Percentiles rank a stretch among this genome's conserved stretches.
These are phyloP conservation scores for Asarcornis scutulata DNA, from an alignment of 2,113 vertebrate genomes.

Conservation along the genomic window DNA sequence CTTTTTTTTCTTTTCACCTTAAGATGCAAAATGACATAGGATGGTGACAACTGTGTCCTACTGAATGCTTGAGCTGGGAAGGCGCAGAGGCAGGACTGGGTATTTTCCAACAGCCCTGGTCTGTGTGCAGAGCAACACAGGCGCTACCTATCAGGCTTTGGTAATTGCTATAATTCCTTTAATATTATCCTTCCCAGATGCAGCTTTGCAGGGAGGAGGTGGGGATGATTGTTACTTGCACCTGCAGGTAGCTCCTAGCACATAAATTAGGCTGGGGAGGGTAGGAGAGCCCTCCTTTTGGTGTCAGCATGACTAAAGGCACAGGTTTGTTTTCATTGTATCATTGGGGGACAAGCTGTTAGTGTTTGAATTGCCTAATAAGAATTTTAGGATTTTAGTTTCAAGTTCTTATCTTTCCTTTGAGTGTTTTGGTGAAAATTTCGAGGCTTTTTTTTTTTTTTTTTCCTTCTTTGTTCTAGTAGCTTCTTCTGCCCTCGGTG, in stretches of 20 bases:
- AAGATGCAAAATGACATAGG: not conserved
- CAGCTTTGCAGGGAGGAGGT: not conserved
- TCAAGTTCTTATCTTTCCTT: not conserved
- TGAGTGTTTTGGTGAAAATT: not conserved
- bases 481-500: not conserved
- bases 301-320: fast-evolving
- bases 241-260: not conserved
- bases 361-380: not conserved
- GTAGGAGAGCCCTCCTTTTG: fast-evolving
- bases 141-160: not conserved
- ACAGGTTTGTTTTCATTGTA: not conserved
- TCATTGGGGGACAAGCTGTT: fast-evolving
- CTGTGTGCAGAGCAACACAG: not conserved
- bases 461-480: not conserved
- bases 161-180: not conserved
- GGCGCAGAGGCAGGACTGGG: not conserved
- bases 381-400: fast-evolving
- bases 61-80: not conserved
- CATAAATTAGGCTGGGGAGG: fast-evolving
- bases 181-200: not conserved
- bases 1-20: not conserved
- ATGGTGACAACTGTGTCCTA: fast-evolving
- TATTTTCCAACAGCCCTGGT: not conserved
- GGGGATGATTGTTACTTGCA: not conserved
- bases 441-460: not conserved